These are phyloP conservation scores for Therioaphis trifolii DNA, from an alignment of 2,888 invertebrate genomes.

Conservation along the genomic window DNA sequence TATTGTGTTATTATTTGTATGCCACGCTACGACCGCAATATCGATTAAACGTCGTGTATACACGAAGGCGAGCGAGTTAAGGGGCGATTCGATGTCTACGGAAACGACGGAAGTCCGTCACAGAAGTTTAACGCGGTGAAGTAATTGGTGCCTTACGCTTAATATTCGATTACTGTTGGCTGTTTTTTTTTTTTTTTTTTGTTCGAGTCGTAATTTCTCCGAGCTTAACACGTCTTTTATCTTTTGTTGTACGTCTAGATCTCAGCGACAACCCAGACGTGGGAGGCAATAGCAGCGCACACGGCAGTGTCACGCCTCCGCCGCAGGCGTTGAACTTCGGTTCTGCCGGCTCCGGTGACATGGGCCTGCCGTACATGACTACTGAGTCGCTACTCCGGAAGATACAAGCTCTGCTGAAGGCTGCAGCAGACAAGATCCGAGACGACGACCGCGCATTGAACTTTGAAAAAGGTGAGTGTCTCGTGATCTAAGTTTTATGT, in stretches of 20 bases:
- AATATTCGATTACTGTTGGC: too few relatives aligned
- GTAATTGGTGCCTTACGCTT: too few relatives aligned
- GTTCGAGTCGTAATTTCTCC: too few relatives aligned
- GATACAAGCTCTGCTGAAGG: conserved; percentile 94
- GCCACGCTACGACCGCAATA: not conserved
- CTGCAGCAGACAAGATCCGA: conserved; percentile 96
- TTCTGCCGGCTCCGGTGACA: conserved; percentile 73
- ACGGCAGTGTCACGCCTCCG: conserved; percentile 71
- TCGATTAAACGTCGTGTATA: conserved; percentile 17
- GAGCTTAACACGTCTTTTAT: not conserved
- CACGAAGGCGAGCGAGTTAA: not conserved
- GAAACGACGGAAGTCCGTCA: not conserved
- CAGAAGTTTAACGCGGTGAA: not conserved
- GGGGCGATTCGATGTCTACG: not conserved
- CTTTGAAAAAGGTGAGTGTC: conserved; percentile 90
- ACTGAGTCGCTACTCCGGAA: conserved; percentile 94
- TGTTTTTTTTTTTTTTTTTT: conserved; percentile 3
- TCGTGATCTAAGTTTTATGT: not conserved
- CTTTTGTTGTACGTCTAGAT: conserved; percentile 71
- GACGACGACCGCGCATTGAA: conserved; percentile 96
- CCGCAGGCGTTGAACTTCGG: conserved; percentile 69
- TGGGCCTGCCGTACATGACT: conserved; percentile 68
- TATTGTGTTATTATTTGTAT: conserved; percentile 15
- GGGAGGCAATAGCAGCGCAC: conserved; percentile 65
- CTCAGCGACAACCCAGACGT: conserved; percentile 79